Conservation (phyloP, 2,888 invertebrate genomes). For the Chymomyza amoena region DNA sequence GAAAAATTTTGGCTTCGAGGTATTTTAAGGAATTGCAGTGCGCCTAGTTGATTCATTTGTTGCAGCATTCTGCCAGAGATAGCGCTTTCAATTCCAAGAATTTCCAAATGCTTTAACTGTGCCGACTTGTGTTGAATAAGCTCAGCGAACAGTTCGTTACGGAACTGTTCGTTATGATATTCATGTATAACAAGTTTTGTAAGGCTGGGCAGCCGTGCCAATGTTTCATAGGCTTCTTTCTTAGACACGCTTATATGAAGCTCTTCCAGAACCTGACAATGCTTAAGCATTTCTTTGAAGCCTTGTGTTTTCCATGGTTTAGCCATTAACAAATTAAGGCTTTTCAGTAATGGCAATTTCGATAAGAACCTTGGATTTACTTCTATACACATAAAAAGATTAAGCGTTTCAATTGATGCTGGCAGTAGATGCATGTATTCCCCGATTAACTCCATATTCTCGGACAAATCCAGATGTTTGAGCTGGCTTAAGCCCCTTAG, state of each 20-base stretch:
- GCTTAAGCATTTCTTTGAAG: neutral
- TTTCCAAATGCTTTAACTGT: conserved; percentile 35
- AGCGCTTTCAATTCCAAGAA: neutral
- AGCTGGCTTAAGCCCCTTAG: conserved; percentile 30
- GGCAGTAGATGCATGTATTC: conserved; percentile 17
- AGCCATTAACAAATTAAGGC: neutral
- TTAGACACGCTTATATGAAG: conserved; percentile 17
- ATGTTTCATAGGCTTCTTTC: conserved; percentile 12
- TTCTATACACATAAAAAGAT: conserved; percentile 11
- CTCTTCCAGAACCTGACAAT: conserved; percentile 24
- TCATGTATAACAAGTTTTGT: conserved; percentile 29
- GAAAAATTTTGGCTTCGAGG: conserved; percentile 7
- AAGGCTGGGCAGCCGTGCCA: conserved; percentile 41
- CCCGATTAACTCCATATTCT: conserved; percentile 26
- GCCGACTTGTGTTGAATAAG: conserved; percentile 23
- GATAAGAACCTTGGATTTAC: neutral
- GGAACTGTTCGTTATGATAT: neutral
- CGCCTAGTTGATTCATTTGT: conserved; percentile 23
- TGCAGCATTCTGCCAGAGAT: conserved; percentile 3
- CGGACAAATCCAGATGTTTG: conserved; percentile 30
- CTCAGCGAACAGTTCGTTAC: conserved; percentile 10
- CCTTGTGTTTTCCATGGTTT: conserved; percentile 14
- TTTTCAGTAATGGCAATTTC: conserved; percentile 18
- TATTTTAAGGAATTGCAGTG: conserved; percentile 23
- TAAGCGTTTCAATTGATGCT: conserved; percentile 23